Percentiles rank a stretch among this genome's conserved stretches.
phyloP scores from a whole-genome alignment of 2,797 vertebrate species.

The Euphonia xanthogaster region DNA sequence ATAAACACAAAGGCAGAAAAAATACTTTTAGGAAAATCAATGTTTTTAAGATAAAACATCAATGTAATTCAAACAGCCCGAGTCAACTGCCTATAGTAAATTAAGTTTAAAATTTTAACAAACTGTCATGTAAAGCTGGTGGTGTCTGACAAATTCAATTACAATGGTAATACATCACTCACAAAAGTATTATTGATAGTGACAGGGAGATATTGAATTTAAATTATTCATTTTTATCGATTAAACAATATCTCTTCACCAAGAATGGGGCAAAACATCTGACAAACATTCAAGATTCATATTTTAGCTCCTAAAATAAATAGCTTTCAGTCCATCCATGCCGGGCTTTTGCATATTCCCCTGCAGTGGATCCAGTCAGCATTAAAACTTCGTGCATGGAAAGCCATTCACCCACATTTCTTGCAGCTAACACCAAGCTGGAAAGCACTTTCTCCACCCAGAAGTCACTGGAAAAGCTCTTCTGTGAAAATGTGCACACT shows the following conservation, averaged over 20 bases:
- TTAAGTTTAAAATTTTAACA: conserved; percentile 81
- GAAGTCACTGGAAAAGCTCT: neutral
- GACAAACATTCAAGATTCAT: conserved; percentile 63
- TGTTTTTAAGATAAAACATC: conserved; percentile 77
- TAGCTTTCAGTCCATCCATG: neutral
- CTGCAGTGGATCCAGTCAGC: neutral
- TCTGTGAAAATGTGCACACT: neutral
- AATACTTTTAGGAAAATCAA: conserved; percentile 71
- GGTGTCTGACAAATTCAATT: conserved; percentile 82
- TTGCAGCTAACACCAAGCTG: fast-evolving
- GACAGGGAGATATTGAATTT: conserved; percentile 83
- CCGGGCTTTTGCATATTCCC: neutral
- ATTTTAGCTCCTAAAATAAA: conserved; percentile 59
- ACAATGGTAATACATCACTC: conserved; percentile 77
- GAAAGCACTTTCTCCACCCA: neutral
- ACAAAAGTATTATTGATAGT: conserved; percentile 82
- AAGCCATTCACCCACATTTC: neutral
- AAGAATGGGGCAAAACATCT: conserved; percentile 63
- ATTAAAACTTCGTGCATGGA: neutral
- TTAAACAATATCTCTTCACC: conserved; percentile 73
- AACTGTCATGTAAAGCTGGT: conserved; percentile 77
- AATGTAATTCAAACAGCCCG: conserved; percentile 62
- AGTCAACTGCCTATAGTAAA: conserved; percentile 77
- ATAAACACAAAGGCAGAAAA: conserved; percentile 71
- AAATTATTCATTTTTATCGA: conserved; percentile 87